Percentiles rank a stretch among this genome's conserved stretches.
These are phyloP conservation scores for Drosophila cognata DNA, from an alignment of 2,888 invertebrate genomes.

Conservation along the genomic window DNA sequence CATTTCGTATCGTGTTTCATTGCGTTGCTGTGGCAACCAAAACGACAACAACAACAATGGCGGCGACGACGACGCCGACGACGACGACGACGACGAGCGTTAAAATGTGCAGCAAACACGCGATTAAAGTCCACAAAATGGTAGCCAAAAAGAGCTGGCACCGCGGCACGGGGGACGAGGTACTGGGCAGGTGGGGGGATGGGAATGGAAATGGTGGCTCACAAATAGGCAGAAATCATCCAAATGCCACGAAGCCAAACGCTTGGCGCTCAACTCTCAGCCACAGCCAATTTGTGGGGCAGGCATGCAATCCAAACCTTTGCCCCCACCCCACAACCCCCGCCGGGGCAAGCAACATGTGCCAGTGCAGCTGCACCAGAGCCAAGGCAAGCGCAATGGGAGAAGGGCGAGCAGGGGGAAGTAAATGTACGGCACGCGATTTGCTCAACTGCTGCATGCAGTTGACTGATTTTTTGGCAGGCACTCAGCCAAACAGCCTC, in stretches of 20 bases:
- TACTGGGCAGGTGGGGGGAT: neutral
- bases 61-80: neutral
- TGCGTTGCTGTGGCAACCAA: constrained; percentile 70
- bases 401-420: neutral
- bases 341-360: constrained; percentile 49
- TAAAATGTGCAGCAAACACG: constrained; percentile 77
- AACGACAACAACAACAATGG: constrained; percentile 2
- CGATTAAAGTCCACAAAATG: constrained; percentile 62
- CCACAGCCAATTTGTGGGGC: constrained; percentile 53
- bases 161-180: neutral
- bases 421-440: constrained; percentile 57
- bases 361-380: constrained; percentile 61
- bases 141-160: constrained; percentile 13
- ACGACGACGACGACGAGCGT: constrained; percentile 56
- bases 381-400: constrained; percentile 30
- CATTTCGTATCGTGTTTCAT: constrained; percentile 54
- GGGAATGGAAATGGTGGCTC: constrained; percentile 3
- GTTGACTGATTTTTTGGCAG: constrained; percentile 65
- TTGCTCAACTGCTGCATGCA: constrained; percentile 65
- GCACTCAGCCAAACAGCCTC: constrained; percentile 46
- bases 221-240: constrained; percentile 75
- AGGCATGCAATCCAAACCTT: constrained; percentile 21
- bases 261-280: constrained; percentile 31
- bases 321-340: neutral
- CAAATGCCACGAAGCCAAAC: constrained; percentile 71